Evolutionary conservation across 1,140 invertebrate genomes (phyloP).

Genomic region (Drosophila lini): DNA sequence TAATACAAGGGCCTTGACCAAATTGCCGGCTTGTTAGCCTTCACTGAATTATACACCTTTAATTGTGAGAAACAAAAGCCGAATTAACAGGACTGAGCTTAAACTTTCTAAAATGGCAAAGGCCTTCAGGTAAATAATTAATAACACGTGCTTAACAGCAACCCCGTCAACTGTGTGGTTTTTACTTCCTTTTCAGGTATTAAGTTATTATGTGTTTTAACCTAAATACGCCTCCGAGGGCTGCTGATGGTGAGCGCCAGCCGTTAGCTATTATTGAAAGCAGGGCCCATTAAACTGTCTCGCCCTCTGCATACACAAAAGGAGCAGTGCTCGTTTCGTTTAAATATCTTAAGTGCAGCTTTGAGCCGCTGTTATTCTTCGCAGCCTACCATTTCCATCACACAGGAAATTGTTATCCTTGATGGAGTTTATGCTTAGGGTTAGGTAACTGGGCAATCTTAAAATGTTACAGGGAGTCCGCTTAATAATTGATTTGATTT

Average conservation of each 20-base stretch:
- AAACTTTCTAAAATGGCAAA: constrained; percentile 70
- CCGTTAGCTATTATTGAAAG: constrained; percentile 22
- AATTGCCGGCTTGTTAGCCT: constrained; percentile 70
- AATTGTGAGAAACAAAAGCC: constrained; percentile 9
- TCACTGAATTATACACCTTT: constrained; percentile 61
- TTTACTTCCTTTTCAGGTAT: constrained; percentile 30
- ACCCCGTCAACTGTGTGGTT: constrained; percentile 6
- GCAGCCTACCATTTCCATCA: constrained; percentile 25
- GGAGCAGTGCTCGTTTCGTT: constrained; percentile 31
- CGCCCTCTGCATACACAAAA: constrained; percentile 14
- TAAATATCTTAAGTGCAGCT: constrained; percentile 68
- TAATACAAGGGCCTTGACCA: constrained; percentile 2
- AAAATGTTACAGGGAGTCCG: constrained; percentile 25
- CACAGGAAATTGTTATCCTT: constrained; percentile 72
- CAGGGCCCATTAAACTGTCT: constrained; percentile 20
- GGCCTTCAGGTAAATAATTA: constrained; percentile 72
- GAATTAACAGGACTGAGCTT: constrained; percentile 27
- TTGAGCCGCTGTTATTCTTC: constrained; percentile 52
- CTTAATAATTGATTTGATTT: constrained; percentile 59
- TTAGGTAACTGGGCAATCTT: constrained; percentile 26
- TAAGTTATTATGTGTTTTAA: constrained; percentile 77
- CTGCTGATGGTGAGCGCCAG: constrained; percentile 19
- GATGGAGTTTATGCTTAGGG: constrained; percentile 58
- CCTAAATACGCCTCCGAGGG: constrained; percentile 38
- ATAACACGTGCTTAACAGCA: constrained; percentile 16